Conservation (phyloP, 2,888 invertebrate species). For the Dione vanillae region DNA sequence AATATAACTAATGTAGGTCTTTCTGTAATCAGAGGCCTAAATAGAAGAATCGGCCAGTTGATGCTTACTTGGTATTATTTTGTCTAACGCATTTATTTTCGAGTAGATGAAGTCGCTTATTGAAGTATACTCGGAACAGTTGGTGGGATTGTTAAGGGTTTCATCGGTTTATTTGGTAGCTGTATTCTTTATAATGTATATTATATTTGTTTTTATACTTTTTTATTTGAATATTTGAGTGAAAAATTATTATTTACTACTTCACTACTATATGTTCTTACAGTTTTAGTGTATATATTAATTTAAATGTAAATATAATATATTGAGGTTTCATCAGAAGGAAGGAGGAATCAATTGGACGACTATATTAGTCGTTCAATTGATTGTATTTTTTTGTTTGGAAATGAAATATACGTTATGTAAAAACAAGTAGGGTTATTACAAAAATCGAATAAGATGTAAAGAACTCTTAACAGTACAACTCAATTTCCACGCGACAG, state of each 20-base stretch:
- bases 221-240: not conserved
- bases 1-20: conserved; percentile 78
- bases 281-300: no score
- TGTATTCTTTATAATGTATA: not conserved
- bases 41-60: conserved; percentile 51
- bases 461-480: no score
- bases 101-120: conserved; percentile 5
- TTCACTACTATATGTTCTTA: no score
- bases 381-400: no score
- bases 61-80: conserved; percentile 33
- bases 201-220: not conserved
- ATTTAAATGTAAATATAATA: no score
- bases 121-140: conserved; percentile 4
- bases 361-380: no score
- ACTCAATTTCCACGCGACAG: no score
- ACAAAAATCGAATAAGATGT: no score
- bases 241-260: no score
- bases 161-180: not conserved
- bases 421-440: not conserved
- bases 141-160: conserved; percentile 1
- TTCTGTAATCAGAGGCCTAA: conserved; percentile 75
- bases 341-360: no score
- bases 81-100: conserved; percentile 22
- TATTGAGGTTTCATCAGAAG: no score
- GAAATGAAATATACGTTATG: no score